Base-by-base conservation (phyloP, 2,888 invertebrate genomes). In the Thyatira batis region DNA sequence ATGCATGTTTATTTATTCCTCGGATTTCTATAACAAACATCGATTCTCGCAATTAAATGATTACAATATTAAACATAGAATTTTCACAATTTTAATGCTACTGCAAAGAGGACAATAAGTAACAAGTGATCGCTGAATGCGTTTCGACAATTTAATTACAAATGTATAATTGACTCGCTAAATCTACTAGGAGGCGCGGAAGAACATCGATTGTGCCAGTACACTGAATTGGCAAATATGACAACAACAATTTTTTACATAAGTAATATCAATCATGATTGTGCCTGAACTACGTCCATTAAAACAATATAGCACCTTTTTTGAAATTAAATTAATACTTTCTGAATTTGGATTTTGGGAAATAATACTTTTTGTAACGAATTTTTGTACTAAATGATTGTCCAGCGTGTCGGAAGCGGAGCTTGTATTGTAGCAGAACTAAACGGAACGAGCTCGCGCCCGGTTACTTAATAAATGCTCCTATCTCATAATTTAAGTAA, bases 401-500 rank as follows among this genome's bases (percentile, higher is more conserved):
- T 85, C 78, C 80, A 81, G 77, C 80, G 75, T 70, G 69, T 78
- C 71, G 68, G 71, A 77, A 79, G 76, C 77, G 82, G 82, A 81
- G 85, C 82, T 73, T 75, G 63, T 58, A 30, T 73, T 75, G 63
- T 58, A 39, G 67, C 66, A 70, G 69, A 72, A 74, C 72, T 61
- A 62, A 67, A 72, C 73, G 69, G 76, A 73, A 72, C 70, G 76
- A 74, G 78, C 72, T 72, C 69, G 66, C 77, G 76, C 75, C 69
- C 84, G 53, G 71, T 64, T 63, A 74, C 80, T 67, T 78, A 80
- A 85, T 90, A 90, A 89, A 89, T 90, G 90, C 89, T 86, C 89
- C 87, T 89, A 89, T 87, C 79, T 85, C 87, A 89, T 89, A 88
- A 88, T 91, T 89, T 88, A 90, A 90, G 89, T 88, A 87, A 90